Percentiles rank a stretch among this genome's conserved stretches.
Conservation (phyloP, 2,797 vertebrate genomes). For the Melanotaenia pygmaea region DNA sequence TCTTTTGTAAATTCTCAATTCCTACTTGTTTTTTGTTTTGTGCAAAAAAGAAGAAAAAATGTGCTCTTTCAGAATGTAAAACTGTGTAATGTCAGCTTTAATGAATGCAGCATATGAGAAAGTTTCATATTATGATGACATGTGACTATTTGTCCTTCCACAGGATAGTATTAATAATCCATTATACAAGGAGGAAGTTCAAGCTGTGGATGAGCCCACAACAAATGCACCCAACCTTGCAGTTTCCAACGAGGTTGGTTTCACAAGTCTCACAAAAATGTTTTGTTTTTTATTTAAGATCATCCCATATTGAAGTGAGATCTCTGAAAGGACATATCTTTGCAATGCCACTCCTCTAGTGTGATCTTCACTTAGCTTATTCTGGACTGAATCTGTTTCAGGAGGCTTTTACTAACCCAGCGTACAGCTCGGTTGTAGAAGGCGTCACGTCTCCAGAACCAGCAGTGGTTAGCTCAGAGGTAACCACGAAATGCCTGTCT, state of each 20-base stretch:
- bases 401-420: conserved; percentile 58
- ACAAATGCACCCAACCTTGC: conserved; percentile 17
- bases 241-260: conserved; percentile 40
- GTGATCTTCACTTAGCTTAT: not conserved
- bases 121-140: not conserved
- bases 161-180: conserved; percentile 70
- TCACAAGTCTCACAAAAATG: not conserved
- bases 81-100: not conserved
- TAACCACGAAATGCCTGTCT: conserved; percentile 48
- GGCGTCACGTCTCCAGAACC: conserved; percentile 11
- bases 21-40: not conserved
- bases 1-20: not conserved
- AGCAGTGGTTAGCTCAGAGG: conserved; percentile 37
- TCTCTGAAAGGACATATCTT: not conserved
- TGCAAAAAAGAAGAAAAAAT: not conserved
- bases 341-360: not conserved
- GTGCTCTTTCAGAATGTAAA: not conserved
- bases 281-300: not conserved
- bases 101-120: not conserved
- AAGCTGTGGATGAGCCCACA: conserved; percentile 11
- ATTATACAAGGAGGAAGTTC: conserved; percentile 56
- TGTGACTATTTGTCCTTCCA: not conserved
- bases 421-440: conserved; percentile 18
- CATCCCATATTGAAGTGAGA: not conserved
- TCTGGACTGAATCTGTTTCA: conserved; percentile 13